These are phyloP conservation scores for Fabriciana adippe DNA, from an alignment of 2,888 invertebrate species.

Conservation along the genomic window DNA sequence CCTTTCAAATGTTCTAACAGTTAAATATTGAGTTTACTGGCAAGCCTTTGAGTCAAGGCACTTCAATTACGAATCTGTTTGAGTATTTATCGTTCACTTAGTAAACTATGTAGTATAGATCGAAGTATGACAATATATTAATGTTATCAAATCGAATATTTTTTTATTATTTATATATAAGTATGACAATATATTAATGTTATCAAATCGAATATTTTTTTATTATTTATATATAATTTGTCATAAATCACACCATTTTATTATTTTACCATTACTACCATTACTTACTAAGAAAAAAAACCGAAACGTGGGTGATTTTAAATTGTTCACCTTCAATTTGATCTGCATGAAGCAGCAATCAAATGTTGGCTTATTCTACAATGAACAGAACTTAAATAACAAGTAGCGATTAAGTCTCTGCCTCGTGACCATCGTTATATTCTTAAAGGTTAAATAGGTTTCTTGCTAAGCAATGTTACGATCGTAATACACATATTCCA, in stretches of 20 bases:
- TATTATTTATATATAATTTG: too few species aligned
- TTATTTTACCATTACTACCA: too few species aligned
- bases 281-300: too few species aligned
- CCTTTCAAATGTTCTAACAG: slow-evolving; percentile 30
- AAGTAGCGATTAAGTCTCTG: neutral
- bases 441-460: slow-evolving; percentile 6
- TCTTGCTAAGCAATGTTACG: neutral
- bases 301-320: too few species aligned
- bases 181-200: neutral
- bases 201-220: too few species aligned
- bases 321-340: too few species aligned
- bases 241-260: too few species aligned
- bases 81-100: slow-evolving; percentile 11
- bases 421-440: slow-evolving; percentile 5
- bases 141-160: too few species aligned
- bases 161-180: neutral
- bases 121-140: neutral
- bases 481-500: neutral
- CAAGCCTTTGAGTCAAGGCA: slow-evolving; percentile 10
- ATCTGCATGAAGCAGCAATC: neutral
- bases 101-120: slow-evolving; percentile 13
- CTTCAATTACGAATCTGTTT: slow-evolving; percentile 11
- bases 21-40: slow-evolving; percentile 14
- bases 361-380: neutral
- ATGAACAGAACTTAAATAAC: neutral